phyloP scores from a whole-genome alignment of 2,113 vertebrate species.

The Notarius quadriscutis region DNA sequence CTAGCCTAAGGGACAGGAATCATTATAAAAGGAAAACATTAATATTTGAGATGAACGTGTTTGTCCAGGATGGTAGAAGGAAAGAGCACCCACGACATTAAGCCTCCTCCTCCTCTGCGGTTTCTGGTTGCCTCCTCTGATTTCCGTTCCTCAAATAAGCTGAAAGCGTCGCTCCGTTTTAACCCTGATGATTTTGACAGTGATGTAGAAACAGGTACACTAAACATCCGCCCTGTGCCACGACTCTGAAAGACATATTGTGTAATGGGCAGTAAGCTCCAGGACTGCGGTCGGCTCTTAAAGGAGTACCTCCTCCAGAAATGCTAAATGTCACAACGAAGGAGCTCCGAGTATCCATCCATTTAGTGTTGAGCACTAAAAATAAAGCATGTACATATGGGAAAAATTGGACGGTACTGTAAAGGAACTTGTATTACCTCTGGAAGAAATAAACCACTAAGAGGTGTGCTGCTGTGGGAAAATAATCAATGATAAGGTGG shows the following conservation, averaged over 20 bases:
- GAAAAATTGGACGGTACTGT: neutral
- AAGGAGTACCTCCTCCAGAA: neutral
- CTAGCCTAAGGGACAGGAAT: constrained; percentile 5
- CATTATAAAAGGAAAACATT: neutral
- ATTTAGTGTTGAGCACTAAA: neutral
- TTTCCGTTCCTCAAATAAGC: neutral
- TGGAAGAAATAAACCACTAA: neutral
- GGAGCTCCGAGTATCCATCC: neutral
- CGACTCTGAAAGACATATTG: neutral
- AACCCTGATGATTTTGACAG: neutral
- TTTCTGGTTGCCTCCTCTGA: neutral
- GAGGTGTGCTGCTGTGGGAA: neutral
- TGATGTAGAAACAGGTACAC: neutral
- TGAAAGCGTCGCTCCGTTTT: neutral
- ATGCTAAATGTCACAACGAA: neutral
- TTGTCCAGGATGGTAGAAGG: neutral
- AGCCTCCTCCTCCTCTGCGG: neutral
- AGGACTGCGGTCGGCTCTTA: neutral
- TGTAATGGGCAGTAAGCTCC: neutral
- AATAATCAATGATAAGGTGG: neutral
- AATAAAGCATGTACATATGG: neutral
- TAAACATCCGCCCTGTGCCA: constrained; percentile 11
- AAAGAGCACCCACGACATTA: neutral
- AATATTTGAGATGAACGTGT: neutral
- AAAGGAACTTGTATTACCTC: neutral